Evolutionary conservation across 2,888 invertebrate genomes (phyloP).

Genomic region (Eristalis pertinax): DNA sequence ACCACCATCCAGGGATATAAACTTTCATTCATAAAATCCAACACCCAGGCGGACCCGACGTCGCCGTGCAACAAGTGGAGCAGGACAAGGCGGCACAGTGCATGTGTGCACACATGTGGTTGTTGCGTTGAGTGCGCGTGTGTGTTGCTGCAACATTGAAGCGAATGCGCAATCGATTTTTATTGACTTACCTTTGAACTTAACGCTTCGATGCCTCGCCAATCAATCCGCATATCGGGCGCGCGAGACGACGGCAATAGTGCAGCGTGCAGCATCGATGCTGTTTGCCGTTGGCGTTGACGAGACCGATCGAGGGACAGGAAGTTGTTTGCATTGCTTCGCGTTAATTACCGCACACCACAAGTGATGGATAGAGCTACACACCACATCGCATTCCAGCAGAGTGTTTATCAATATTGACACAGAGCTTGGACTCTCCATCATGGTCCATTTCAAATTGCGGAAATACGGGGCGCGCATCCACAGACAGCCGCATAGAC

Average conservation of each 20-base stretch:
- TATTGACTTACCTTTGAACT: slow-evolving; percentile 61
- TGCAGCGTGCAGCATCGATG: neutral
- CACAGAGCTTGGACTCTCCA: slow-evolving; percentile 48
- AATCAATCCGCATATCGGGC: slow-evolving; percentile 32
- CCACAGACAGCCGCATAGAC: neutral
- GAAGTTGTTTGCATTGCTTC: slow-evolving; percentile 56
- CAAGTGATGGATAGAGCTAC: neutral
- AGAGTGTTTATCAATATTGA: slow-evolving; percentile 71
- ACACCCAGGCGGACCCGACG: neutral
- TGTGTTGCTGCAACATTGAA: slow-evolving; percentile 66
- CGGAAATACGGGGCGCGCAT: slow-evolving; percentile 60
- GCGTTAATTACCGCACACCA: slow-evolving; percentile 40
- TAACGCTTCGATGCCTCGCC: slow-evolving; percentile 19
- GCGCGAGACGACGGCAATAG: neutral
- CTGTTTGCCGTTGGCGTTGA: neutral
- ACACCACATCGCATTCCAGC: slow-evolving; percentile 1
- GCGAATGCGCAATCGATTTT: slow-evolving; percentile 10
- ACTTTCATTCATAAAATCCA: slow-evolving; percentile 68
- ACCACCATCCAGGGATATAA: slow-evolving; percentile 28
- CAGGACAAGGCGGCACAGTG: neutral
- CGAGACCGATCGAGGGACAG: slow-evolving; percentile 15
- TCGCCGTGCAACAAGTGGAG: neutral
- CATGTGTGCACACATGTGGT: neutral
- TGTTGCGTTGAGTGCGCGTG: too few relatives aligned
- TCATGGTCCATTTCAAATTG: slow-evolving; percentile 69